Base-by-base conservation (phyloP, 2,113 vertebrate genomes). In the Terrapene triunguis region DNA sequence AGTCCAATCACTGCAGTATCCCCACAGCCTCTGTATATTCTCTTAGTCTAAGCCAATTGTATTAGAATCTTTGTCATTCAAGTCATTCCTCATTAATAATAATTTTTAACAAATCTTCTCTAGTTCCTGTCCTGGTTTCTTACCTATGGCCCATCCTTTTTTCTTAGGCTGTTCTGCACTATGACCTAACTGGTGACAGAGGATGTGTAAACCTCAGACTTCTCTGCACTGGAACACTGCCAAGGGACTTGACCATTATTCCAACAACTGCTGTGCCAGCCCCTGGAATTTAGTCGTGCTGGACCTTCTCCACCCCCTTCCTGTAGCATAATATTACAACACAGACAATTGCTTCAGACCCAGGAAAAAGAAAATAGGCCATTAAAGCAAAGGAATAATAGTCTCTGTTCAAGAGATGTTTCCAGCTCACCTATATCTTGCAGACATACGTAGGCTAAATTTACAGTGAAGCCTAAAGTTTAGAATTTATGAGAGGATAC, bases 311-410 rank as follows among this genome's bases (percentile, higher is more conserved):
- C 32, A 80, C 82, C 88, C 50, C 27, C 84, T 51, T 80, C 25
- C 74, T 44, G 2, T 53, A 79, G 84, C 65, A 94, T 48, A 27
- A 8, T 21, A 25, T 88, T n/a, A 53, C 9, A 57, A 85, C 11
- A 16, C 2, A 22, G 38, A 44, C 25, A 92, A 72, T 17, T 79
- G 17, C 24, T 90, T 88, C 51, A 27, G 27, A 21, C 82, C 78
- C 78, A 11, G 51, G 50, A 89, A 79, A 83, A 84, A 53, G 78
- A 94, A 98, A 97, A 86, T n/a, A 65, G 92, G 42, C 2, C 62
- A 35, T 48, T 62, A 62, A 94, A 94, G 91, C 88, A 53, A 94
- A 84, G 54, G 80, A 59, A 3, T 62, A 80, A 92, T 50, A 72
- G 84, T 3, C n/a, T 74, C 9, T 74, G 22, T 74, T 74, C 38